Conservation (phyloP, 1,140 invertebrate genomes). For the Drosophila trapezifrons region DNA sequence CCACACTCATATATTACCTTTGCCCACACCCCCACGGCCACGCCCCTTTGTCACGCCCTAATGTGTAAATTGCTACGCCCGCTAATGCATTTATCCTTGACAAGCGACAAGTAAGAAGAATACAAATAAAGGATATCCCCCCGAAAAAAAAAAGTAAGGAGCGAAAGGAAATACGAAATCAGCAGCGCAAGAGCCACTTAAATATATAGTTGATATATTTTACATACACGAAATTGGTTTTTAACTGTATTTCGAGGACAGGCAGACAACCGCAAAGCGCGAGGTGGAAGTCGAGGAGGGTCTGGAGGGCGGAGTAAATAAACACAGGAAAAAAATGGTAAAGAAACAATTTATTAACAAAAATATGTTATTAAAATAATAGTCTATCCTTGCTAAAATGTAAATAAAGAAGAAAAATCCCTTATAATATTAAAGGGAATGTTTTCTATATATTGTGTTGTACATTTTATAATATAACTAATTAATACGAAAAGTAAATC, state of each 20-base stretch:
- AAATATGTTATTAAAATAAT: too few relatives aligned
- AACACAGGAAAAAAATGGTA: background rate
- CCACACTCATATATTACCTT: conserved; percentile 60
- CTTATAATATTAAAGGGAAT: too few relatives aligned
- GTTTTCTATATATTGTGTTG: too few relatives aligned
- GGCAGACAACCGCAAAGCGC: conserved; percentile 47
- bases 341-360: background rate
- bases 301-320: conserved; percentile 2
- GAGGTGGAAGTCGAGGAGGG: background rate
- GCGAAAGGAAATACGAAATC: conserved; percentile 28
- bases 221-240: conserved; percentile 82
- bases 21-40: conserved; percentile 17
- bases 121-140: conserved; percentile 41
- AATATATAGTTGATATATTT: conserved; percentile 82
- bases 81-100: conserved; percentile 67
- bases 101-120: conserved; percentile 61
- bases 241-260: conserved; percentile 68
- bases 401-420: too few relatives aligned
- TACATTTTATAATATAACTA: too few relatives aligned
- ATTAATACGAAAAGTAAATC: too few relatives aligned
- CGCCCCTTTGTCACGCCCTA: conserved; percentile 53
- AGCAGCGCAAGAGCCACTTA: conserved; percentile 66
- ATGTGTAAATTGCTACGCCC: conserved; percentile 64
- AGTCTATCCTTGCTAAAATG: too few relatives aligned
- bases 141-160: conserved; percentile 12